Percentiles rank a stretch among this genome's conserved stretches.
Conservation (phyloP, 1,140 invertebrate genomes). For the Sipha flava region DNA sequence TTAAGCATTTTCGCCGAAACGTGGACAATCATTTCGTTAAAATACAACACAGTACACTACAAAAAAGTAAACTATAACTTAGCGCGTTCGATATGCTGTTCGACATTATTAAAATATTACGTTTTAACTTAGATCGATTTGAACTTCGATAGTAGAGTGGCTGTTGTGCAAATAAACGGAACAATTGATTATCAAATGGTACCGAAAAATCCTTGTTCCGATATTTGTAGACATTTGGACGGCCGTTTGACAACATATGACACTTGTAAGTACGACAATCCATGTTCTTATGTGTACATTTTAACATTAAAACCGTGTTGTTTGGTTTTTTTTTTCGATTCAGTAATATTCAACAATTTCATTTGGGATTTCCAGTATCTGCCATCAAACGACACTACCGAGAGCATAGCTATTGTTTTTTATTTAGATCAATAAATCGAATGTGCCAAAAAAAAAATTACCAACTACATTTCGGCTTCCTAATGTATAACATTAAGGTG, state of each 20-base stretch:
- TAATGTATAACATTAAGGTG: too few relatives aligned
- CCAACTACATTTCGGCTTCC: too few relatives aligned
- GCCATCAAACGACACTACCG: background rate
- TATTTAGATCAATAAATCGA: background rate
- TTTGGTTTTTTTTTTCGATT: background rate
- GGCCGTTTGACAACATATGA: background rate
- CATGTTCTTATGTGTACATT: too few relatives aligned
- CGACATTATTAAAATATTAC: background rate
- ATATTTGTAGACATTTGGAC: background rate
- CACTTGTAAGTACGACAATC: background rate
- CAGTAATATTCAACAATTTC: constrained; percentile 7
- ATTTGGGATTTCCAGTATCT: constrained; percentile 12
- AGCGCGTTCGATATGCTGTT: background rate
- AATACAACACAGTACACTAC: background rate
- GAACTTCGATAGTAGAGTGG: background rate
- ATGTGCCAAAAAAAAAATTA: too few relatives aligned
- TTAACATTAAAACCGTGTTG: too few relatives aligned
- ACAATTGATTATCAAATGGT: background rate
- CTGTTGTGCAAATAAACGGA: background rate
- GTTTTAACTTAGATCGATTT: background rate
- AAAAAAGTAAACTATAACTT: background rate
- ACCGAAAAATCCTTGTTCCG: background rate
- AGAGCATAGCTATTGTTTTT: background rate
- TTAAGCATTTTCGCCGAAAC: background rate
- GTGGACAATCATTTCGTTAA: background rate